Conservation (phyloP, 1,140 invertebrate genomes). For the Theocolax elegans region DNA sequence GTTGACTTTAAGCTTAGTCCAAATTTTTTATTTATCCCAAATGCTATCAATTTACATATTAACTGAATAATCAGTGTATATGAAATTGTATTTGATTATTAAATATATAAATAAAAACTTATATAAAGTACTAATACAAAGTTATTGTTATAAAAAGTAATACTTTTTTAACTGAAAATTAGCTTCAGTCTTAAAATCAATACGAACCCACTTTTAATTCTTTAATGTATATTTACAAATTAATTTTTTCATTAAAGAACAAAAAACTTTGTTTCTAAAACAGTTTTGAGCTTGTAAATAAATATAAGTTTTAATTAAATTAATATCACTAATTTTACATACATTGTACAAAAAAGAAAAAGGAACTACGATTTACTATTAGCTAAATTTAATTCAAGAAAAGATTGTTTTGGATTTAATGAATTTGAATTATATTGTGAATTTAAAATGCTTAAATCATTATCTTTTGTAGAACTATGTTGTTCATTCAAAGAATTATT, state of each 20-base stretch:
- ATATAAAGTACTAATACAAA: too few relatives aligned
- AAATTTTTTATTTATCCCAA: too few relatives aligned
- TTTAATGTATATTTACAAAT: not conserved
- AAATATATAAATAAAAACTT: too few relatives aligned
- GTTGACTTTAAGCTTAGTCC: too few relatives aligned
- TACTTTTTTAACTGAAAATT: not conserved
- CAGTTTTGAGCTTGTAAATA: too few relatives aligned
- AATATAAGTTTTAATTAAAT: constrained; percentile 14
- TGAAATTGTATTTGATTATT: too few relatives aligned
- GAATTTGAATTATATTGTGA: not conserved
- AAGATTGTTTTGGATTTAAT: not conserved
- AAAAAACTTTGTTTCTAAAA: too few relatives aligned
- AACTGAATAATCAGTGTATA: too few relatives aligned
- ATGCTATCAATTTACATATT: too few relatives aligned
- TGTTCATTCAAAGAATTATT: not conserved
- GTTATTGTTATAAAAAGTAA: not conserved
- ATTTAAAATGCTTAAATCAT: not conserved
- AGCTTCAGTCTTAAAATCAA: too few relatives aligned
- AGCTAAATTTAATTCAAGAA: not conserved
- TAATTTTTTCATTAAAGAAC: not conserved
- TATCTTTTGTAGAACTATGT: not conserved
- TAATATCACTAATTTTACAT: constrained; percentile 18
- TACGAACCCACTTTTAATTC: too few relatives aligned
- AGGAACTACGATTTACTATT: constrained; percentile 10
- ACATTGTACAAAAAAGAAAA: not conserved